Conservation (phyloP, 2,797 vertebrate species). For the Aphelocoma californica region DNA sequence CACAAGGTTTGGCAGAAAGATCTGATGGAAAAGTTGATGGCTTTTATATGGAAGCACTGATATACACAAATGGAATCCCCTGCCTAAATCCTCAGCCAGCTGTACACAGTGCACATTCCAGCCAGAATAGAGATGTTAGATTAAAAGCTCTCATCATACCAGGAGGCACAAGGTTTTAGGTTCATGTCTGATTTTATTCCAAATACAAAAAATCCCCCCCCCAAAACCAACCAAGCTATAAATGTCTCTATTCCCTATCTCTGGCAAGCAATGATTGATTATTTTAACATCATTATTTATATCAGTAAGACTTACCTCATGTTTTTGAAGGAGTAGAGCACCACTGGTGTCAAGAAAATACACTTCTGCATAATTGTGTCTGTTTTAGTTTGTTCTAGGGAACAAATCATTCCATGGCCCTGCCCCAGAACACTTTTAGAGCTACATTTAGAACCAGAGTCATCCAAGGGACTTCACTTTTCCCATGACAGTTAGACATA, state of each 20-base stretch:
- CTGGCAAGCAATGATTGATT: neutral
- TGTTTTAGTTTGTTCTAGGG: neutral
- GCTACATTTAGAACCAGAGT: neutral
- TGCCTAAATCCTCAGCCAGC: neutral
- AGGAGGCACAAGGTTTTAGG: neutral
- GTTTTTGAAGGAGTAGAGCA: neutral
- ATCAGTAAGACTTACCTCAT: neutral
- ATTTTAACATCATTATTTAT: neutral
- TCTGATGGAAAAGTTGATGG: neutral
- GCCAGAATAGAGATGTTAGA: neutral
- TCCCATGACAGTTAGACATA: neutral
- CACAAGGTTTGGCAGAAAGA: constrained; percentile 6
- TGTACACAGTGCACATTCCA: neutral
- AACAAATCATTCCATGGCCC: neutral
- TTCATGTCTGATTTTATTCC: neutral
- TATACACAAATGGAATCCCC: neutral
- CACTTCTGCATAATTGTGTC: neutral
- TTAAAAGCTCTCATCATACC: neutral
- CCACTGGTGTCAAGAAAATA: neutral
- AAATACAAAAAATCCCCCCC: neutral
- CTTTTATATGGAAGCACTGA: neutral
- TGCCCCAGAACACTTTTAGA: neutral
- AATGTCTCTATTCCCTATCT: neutral
- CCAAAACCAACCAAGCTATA: neutral
- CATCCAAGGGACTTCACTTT: neutral